Base-by-base conservation (phyloP, 2,797 vertebrate species). In the Acrossocheilus fasciatus region DNA sequence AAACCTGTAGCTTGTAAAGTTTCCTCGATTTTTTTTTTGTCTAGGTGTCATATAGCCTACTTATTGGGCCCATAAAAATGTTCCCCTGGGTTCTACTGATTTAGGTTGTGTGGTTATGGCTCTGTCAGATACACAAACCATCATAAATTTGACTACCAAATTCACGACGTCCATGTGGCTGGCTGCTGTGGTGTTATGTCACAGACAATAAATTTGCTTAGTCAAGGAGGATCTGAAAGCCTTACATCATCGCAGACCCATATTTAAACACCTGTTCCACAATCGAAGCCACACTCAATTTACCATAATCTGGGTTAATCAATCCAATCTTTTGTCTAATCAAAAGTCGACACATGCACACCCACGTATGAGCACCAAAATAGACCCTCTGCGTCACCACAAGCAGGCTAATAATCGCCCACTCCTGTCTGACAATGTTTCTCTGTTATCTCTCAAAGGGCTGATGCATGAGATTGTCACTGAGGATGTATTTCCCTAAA, bases 271-370 rank as follows among this genome's bases (percentile, higher is more conserved):
- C 41, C 18, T 75, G 81, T 80, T 85, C 89, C 83, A 82, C 88
- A 10, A 54, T 87, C 82, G 76, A 59, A 89, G 86, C n/a, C 72
- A 64, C 4, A 62, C 9, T 75, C 91, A 91, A 91, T 91, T 88
- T 82, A 8, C 41, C 36, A 87, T 91, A 92, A 92, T 92, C 87
- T 90, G 82, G 54, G 87, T 83, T 87, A 87, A 92, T 91, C 89
- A 88, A 88, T 90, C 86, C 89, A 87, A 88, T 86, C 73, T 57
- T 78, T 39, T 43, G 23, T 34, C 75, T 79, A 83, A 86, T 84
- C 66, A 47, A 75, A 68, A 43, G 64, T 68, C 30, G 15, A 57
- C 75, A 69, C 52, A 8, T n/a, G 20, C 41, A 66, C 39, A 45
- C 23, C 18, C 45, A 41, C 15, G 15, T 43, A n/a, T 14, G 17